Evolutionary conservation across 2,113 vertebrate species (phyloP), one percentile per base, ranked within the genome.

Genomic region (Chascanopsetta lugubris): DNA sequence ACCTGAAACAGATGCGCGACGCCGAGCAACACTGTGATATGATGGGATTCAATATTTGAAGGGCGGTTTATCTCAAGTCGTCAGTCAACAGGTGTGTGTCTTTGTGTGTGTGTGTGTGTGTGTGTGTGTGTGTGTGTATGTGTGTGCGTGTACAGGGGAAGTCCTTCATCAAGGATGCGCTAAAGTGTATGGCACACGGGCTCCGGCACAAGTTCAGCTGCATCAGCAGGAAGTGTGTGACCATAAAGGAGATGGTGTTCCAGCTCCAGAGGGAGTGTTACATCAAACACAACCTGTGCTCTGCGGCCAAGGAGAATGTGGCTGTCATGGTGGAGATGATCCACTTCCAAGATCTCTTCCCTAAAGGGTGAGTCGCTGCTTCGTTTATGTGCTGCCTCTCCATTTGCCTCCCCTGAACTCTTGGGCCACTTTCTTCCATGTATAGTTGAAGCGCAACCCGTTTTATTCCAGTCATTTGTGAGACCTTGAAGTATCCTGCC

Each of bases 271-370:
- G 94, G 59, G 96, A 98, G 63, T 99, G 97, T 87, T 99, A 99
- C 88, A 92, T 96, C 87, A 97, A 94, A 80, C 96, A 99, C 70
- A 94, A 97, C 86, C 94, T 99, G 85, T 99, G 97, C 91, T 92
- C 96, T 0, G 96, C 96, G 1, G 97, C 97, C 6, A 97, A 96
- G 89, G 95, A 96, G 79, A 98, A 99, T 38, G 94, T 95, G 60
- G 94, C 93, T 21, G 96, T 98, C 79, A 97, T 99, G 86, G 96
- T 97, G 89, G 97, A 99, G 90, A 99, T 99, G 97, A 99, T 99
- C 88, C 96, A 96, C 80, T 98, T 99, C 91, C 97, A 96, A 87
- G 95, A 99, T 89, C 90, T 99, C 61, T 95, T 99, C 85, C 94
- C 94, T 68, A 97, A 97, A 57, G 97, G 95, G 97, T 99, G 90